A percentile compares a stretch with the other conserved stretches of the same genome.
phyloP scores from a whole-genome alignment of 2,113 vertebrate genomes.

The Rhynchomys soricoides region DNA sequence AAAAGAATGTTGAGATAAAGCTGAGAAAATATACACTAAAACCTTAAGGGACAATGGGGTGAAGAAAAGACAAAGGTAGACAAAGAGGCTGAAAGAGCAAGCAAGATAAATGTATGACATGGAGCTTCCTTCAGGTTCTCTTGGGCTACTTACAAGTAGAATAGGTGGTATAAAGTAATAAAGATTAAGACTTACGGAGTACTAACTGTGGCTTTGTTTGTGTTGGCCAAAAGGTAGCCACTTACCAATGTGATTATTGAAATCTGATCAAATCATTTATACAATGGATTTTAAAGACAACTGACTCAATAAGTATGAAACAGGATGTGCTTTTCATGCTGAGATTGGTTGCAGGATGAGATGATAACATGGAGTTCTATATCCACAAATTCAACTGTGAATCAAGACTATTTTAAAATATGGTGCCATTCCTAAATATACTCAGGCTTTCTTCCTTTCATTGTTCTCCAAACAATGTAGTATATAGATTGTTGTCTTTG shows the following conservation, averaged over 20 bases:
- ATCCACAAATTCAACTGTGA: background rate
- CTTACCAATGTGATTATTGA: background rate
- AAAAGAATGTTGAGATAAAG: slow-evolving; percentile 33
- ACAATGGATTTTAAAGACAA: background rate
- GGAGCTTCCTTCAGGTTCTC: background rate
- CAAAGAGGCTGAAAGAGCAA: background rate
- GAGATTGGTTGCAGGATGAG: background rate
- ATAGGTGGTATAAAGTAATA: background rate
- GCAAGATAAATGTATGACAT: background rate
- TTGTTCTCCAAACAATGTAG: background rate
- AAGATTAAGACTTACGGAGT: background rate
- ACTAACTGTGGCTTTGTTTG: background rate
- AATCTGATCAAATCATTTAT: background rate
- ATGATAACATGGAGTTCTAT: background rate
- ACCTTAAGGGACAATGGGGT: slow-evolving; percentile 12
- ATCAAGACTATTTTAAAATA: background rate
- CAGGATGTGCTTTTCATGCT: background rate
- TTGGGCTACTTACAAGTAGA: background rate
- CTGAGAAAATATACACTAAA: slow-evolving; percentile 46
- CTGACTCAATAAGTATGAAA: background rate
- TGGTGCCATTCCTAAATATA: background rate
- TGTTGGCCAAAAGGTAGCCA: background rate
- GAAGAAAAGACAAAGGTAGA: slow-evolving; percentile 28
- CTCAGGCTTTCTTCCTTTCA: background rate
- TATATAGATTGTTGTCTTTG: background rate